These are phyloP conservation scores for Syrphus vitripennis DNA, from an alignment of 2,888 invertebrate genomes.

Conservation along the genomic window DNA sequence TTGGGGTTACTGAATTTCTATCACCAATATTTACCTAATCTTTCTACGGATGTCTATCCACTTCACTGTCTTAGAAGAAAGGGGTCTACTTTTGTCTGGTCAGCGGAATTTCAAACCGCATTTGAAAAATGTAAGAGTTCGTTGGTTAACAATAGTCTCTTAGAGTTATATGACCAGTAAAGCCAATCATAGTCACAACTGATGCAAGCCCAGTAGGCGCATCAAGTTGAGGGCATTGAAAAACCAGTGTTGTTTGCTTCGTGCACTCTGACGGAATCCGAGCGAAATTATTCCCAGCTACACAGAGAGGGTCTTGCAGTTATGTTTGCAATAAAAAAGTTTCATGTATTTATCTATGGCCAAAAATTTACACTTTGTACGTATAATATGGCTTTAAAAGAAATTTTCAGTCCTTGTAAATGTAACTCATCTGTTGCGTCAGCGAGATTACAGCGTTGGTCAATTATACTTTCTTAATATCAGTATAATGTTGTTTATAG, in stretches of 20 bases:
- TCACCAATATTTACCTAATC: neutral
- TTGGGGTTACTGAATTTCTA: neutral
- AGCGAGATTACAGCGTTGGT: neutral
- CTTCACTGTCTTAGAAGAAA: neutral
- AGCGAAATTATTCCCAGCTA: conserved; percentile 22
- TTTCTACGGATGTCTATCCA: neutral
- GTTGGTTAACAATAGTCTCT: neutral
- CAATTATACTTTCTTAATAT: neutral
- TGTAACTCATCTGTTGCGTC: conserved; percentile 6
- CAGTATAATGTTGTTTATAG: neutral
- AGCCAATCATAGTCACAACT: neutral
- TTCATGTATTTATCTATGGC: conserved; percentile 6
- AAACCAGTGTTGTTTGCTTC: conserved; percentile 13
- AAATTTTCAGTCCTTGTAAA: neutral
- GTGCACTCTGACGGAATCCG: neutral
- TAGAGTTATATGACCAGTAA: neutral
- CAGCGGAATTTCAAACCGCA: neutral
- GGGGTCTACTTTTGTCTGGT: neutral
- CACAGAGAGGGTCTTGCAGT: no score
- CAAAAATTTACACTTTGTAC: neutral
- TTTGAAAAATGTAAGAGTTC: neutral
- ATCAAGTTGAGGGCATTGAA: neutral
- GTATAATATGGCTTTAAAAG: conserved; percentile 21
- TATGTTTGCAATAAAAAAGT: conserved; percentile 16
- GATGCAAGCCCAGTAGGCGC: conserved; percentile 14